Evolutionary conservation across 2,797 vertebrate species (phyloP), one percentile per base, ranked within the genome.

Genomic region (Phataginus tricuspis): DNA sequence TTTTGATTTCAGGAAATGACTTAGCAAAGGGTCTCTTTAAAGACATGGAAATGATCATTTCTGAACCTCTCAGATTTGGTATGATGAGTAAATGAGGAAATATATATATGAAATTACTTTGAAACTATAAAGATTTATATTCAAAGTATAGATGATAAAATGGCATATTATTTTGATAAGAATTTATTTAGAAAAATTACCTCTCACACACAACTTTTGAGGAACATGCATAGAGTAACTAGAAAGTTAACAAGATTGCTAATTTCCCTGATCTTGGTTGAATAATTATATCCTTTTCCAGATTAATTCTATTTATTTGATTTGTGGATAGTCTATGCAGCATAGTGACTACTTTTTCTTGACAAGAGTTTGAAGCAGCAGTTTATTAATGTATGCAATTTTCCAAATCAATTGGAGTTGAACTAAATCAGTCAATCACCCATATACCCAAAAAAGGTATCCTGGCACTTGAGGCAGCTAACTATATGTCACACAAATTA

Each of bases 371-470:
- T 78, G 37, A 91, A 90, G 74, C 19, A 11, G 2, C 1, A 49
- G 79, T 93, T 93, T 75, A 61, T 59, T 75, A 51, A 23, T 86
- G 57, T n/a, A 12, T 31, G 15, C 61, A 45, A 49, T 51, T 72
- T 15, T 69, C 72, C 4, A n/a, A 75, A 63, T 94, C 85, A 69
- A 2, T 31, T 85, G n/a, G 0, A 34, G 25, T 42, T 91, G n/a
- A 96, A 68, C 37, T 94, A 91, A 94, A 87, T 89, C 88, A 92
- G 83, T 82, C 66, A 78, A 39, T 95, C 71, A 18, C 31, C 12
- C 1, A 29, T 18, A 1, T 5, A 89, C 85, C 82, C 31, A 77
- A 53, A 90, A 87, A 88, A 85, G 45, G 51, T 85, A 96, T 94
- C 14, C 37, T 91, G 39, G 77, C 8, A 5, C 11, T 95, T 82